Conservation (phyloP, 2,797 vertebrate genomes). For the Catamblyrhynchus diadema region DNA sequence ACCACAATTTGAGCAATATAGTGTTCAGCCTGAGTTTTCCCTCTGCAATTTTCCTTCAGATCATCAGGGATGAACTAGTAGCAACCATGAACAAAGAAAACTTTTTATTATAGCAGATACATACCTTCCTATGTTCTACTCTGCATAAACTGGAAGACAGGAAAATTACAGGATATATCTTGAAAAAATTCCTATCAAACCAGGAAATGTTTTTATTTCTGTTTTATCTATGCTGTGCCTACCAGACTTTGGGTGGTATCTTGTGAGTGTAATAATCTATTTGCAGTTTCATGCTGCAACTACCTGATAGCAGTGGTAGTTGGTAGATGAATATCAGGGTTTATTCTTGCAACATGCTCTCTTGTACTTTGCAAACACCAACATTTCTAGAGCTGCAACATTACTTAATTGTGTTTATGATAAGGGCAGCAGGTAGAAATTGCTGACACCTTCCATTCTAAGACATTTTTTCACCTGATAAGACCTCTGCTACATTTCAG, state of each 20-base stretch:
- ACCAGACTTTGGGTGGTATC: neutral
- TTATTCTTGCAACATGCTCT: neutral
- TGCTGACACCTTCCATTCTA: neutral
- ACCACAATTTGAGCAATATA: neutral
- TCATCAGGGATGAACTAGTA: neutral
- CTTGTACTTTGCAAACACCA: neutral
- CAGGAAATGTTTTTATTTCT: neutral
- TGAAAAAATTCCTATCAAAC: neutral
- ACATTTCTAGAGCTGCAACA: neutral
- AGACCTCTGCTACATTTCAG: neutral
- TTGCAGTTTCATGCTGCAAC: neutral
- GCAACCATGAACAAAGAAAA: neutral
- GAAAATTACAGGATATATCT: neutral
- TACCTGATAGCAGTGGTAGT: neutral
- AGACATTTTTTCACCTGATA: neutral
- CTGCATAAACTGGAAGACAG: neutral
- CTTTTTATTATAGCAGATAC: neutral
- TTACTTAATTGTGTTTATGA: neutral
- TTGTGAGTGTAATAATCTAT: neutral
- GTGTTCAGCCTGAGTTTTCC: neutral
- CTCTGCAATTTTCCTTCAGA: neutral
- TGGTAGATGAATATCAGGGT: neutral
- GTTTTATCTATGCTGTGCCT: neutral
- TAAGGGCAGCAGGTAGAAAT: neutral
- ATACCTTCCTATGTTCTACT: neutral